phyloP scores from a whole-genome alignment of 2,797 vertebrate genomes.

The Peromyscus attwateri region DNA sequence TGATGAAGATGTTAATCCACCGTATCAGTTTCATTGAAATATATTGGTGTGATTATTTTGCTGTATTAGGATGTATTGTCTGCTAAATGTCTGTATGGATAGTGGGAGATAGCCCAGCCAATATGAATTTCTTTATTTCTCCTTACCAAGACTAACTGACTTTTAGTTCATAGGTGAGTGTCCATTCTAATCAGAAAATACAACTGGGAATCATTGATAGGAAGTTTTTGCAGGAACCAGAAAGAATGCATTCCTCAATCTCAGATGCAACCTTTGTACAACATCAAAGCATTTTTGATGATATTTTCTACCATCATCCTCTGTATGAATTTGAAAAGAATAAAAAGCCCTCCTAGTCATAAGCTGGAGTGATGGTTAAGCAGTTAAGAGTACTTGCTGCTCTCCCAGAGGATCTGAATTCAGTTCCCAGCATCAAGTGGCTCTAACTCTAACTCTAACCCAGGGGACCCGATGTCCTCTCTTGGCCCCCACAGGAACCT shows the following conservation, averaged over 20 bases:
- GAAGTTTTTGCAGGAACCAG: background rate
- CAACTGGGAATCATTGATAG: background rate
- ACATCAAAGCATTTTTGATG: background rate
- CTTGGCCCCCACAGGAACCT: background rate
- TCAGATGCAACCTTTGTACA: background rate
- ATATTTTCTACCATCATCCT: background rate
- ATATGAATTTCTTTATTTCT: background rate
- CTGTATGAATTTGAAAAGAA: background rate
- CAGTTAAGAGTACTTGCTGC: background rate
- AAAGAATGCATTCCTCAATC: background rate
- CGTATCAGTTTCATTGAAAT: background rate
- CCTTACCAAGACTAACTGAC: background rate
- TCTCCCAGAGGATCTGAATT: background rate
- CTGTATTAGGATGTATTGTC: background rate
- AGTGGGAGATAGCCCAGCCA: background rate
- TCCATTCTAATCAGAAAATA: background rate
- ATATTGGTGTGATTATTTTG: background rate
- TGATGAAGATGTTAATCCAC: background rate
- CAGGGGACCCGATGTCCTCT: background rate
- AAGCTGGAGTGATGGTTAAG: background rate
- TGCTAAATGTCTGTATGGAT: rapidly evolving
- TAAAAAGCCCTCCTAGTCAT: background rate
- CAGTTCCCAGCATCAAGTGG: background rate
- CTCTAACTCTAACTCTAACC: background rate
- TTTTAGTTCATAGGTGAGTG: background rate